Conservation (phyloP, 1,140 invertebrate genomes). For the Protaetia brevitarsis region DNA sequence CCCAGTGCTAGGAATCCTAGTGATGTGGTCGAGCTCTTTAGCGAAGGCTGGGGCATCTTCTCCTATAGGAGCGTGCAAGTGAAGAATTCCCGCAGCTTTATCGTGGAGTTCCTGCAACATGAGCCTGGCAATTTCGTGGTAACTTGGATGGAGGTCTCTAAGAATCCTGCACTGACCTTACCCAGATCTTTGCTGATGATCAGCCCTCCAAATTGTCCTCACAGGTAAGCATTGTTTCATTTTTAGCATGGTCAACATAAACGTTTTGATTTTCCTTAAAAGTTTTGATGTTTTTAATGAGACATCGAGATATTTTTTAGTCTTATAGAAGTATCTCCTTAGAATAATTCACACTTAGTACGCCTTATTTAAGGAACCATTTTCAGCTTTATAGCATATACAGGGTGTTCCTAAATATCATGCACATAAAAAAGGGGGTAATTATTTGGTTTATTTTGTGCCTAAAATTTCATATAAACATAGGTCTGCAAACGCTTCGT, state of each 20-base stretch:
- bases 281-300: not conserved
- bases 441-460: too few species aligned
- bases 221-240: conserved; percentile 55
- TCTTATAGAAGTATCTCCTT: not conserved
- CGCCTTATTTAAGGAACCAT: too few species aligned
- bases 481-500: too few species aligned
- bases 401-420: too few species aligned
- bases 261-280: not conserved
- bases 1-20: conserved; percentile 52
- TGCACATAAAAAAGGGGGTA: too few species aligned
- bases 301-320: not conserved
- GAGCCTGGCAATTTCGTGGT: conserved; percentile 69
- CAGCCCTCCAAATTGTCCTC: conserved; percentile 63
- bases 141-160: conserved; percentile 76
- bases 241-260: not conserved
- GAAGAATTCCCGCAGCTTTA: conserved; percentile 62
- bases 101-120: conserved; percentile 67
- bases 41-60: conserved; percentile 66
- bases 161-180: conserved; percentile 57
- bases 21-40: conserved; percentile 66
- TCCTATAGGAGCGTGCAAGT: conserved; percentile 49
- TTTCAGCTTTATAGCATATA: too few species aligned
- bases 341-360: too few species aligned
- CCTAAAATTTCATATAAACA: too few species aligned
- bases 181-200: conserved; percentile 58